These are phyloP conservation scores for Styela plicata DNA, from an alignment of 23 tunicate genomes.

Conservation along the genomic window DNA sequence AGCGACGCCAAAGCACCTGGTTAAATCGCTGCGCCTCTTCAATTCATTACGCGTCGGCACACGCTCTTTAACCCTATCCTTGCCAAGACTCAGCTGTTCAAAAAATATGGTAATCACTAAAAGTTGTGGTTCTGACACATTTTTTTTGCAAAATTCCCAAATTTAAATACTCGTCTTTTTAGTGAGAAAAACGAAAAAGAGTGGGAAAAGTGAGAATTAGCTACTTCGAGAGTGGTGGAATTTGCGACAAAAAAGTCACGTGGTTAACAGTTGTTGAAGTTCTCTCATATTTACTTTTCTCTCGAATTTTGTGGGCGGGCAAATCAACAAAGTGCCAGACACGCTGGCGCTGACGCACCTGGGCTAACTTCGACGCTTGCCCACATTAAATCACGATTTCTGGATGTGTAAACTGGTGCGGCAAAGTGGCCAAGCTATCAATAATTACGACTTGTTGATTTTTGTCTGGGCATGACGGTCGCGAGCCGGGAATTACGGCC, in stretches of 20 bases:
- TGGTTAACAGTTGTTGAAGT: neutral
- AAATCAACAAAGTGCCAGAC: slow-evolving; percentile 35
- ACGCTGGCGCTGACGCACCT: slow-evolving; percentile 46
- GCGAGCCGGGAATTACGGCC: neutral
- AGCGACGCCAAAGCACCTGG: slow-evolving; percentile 35
- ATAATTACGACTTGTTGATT: slow-evolving; percentile 22
- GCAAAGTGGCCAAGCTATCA: slow-evolving; percentile 1
- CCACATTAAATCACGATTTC: slow-evolving; percentile 31
- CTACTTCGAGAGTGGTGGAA: neutral
- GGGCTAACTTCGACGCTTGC: slow-evolving; percentile 7
- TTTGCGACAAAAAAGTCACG: neutral
- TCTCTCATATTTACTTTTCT: slow-evolving; percentile 16
- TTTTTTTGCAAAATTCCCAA: neutral
- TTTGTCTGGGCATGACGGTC: neutral
- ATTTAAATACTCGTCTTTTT: neutral
- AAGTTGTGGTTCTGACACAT: neutral
- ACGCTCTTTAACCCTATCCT: slow-evolving; percentile 15
- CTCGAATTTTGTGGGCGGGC: slow-evolving; percentile 12
- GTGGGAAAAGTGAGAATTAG: neutral
- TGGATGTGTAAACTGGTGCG: slow-evolving; percentile 22
- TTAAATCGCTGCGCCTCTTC: slow-evolving; percentile 22
- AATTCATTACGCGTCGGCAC: slow-evolving; percentile 24
- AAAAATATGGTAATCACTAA: neutral
- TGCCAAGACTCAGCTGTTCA: neutral
- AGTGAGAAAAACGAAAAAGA: neutral